These are phyloP conservation scores for Nannospalax galili DNA, from an alignment of 2,113 vertebrate genomes.

Conservation along the genomic window DNA sequence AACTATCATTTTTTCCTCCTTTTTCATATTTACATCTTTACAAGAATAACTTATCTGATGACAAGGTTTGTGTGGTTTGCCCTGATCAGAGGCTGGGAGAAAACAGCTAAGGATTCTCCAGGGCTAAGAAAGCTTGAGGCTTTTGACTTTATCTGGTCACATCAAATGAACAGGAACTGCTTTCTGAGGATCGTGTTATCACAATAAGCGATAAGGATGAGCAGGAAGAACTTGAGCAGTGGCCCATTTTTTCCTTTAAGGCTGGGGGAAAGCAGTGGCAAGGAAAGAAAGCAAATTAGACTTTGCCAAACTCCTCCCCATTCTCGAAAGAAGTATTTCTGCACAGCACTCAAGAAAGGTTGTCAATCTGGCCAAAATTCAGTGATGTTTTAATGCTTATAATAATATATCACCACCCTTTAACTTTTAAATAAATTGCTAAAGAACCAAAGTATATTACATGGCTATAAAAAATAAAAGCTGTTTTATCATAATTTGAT, in stretches of 20 bases:
- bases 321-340: constrained; percentile 51
- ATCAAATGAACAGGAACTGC: constrained; percentile 50
- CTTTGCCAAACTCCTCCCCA: constrained; percentile 6
- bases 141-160: constrained; percentile 51
- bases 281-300: constrained; percentile 58
- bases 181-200: neutral
- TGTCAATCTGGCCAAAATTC: constrained; percentile 67
- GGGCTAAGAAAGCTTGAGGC: neutral
- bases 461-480: constrained; percentile 74
- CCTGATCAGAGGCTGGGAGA: neutral
- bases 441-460: constrained; percentile 67
- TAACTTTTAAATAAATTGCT: constrained; percentile 72
- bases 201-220: neutral
- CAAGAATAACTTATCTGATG: constrained; percentile 7
- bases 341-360: constrained; percentile 47
- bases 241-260: constrained; percentile 3
- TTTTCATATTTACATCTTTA: neutral
- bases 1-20: neutral
- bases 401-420: constrained; percentile 7
- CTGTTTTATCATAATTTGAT: constrained; percentile 78
- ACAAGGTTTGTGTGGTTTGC: constrained; percentile 41
- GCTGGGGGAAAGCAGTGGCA: neutral
- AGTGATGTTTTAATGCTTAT: constrained; percentile 40
- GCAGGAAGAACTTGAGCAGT: neutral
- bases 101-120: neutral